phyloP scores from a whole-genome alignment of 2,113 vertebrate genomes.

The Euleptes europaea region DNA sequence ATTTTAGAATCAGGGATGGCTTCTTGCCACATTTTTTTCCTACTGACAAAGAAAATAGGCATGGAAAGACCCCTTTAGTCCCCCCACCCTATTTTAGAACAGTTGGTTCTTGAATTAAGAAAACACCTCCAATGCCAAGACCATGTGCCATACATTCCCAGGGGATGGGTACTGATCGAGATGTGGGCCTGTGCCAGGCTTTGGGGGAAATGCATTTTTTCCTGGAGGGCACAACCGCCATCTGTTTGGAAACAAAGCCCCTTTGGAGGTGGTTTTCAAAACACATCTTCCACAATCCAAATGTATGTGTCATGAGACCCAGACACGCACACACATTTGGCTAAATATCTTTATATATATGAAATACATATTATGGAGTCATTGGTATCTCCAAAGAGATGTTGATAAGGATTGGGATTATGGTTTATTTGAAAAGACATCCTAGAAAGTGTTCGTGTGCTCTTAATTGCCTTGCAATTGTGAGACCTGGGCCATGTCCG shows the following conservation, averaged over 20 bases:
- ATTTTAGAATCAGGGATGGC: slow-evolving; percentile 9
- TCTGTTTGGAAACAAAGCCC: slow-evolving; percentile 10
- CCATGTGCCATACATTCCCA: background rate
- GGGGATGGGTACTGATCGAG: background rate
- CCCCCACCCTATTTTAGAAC: slow-evolving; percentile 5
- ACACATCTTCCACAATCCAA: background rate
- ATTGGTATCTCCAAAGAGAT: background rate
- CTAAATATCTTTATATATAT: background rate
- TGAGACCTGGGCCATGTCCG: too few relatives aligned
- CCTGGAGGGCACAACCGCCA: slow-evolving; percentile 4
- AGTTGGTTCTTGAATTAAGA: background rate
- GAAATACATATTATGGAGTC: background rate
- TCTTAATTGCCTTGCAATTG: background rate
- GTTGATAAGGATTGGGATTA: background rate
- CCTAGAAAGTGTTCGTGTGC: background rate
- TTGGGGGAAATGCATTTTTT: background rate
- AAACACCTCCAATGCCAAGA: background rate
- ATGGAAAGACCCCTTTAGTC: slow-evolving; percentile 1
- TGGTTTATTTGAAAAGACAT: background rate
- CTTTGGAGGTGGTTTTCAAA: slow-evolving; percentile 4
- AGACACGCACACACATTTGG: background rate
- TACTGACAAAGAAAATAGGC: accelerated
- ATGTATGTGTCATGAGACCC: background rate
- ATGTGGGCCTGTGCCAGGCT: background rate
- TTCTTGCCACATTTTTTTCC: background rate